phyloP scores from a whole-genome alignment of 2,888 invertebrate genomes.

The Pristionchus maxplancki region DNA sequence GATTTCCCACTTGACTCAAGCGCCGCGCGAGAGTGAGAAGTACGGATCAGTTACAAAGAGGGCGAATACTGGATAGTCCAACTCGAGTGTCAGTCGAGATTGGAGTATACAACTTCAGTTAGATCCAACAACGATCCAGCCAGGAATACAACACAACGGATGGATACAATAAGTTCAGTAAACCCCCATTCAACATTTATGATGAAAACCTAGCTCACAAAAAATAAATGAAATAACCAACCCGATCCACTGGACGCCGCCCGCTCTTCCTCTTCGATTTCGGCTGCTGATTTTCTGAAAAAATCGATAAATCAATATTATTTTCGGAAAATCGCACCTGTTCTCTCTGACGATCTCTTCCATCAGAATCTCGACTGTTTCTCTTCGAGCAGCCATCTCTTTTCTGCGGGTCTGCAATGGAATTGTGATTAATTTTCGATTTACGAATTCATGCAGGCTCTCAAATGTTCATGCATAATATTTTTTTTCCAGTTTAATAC shows the following conservation, averaged over 20 bases:
- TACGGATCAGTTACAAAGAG: conserved; percentile 25
- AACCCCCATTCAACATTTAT: too few species aligned
- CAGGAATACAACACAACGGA: neutral
- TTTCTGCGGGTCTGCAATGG: neutral
- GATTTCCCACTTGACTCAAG: conserved; percentile 1
- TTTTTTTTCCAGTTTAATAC: too few species aligned
- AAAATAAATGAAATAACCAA: neutral
- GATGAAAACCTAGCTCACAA: neutral
- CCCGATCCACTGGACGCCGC: conserved; percentile 19
- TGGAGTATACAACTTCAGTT: too few species aligned
- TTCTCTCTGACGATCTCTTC: conserved; percentile 47
- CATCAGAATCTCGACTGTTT: conserved; percentile 48
- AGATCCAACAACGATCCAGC: too few species aligned
- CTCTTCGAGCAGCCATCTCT: neutral
- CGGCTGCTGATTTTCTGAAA: neutral
- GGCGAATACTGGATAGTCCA: too few species aligned
- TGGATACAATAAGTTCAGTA: neutral
- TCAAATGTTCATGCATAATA: too few species aligned
- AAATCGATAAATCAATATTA: neutral
- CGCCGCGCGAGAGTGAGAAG: neutral
- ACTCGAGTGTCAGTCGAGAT: neutral
- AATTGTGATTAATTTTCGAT: neutral
- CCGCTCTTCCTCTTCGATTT: neutral
- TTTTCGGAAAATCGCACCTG: too few species aligned
- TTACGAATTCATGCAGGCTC: too few species aligned